phyloP scores from a whole-genome alignment of 2,113 vertebrate species.

The Aix galericulata region DNA sequence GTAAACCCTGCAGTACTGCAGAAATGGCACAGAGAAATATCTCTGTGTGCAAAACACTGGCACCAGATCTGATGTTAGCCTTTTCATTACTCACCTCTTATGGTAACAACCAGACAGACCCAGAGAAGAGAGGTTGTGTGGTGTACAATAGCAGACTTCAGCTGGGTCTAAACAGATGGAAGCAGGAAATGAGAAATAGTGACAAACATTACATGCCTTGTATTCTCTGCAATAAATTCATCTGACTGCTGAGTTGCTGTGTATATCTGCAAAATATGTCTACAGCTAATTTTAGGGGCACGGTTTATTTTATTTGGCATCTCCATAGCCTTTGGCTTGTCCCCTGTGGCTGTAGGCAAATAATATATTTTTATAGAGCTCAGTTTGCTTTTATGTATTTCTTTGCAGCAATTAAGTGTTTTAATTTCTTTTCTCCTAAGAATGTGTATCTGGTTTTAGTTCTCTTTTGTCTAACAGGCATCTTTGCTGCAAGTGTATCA shows the following conservation, averaged over 20 bases:
- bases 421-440: background rate
- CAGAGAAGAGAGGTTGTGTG: background rate
- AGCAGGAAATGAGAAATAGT: background rate
- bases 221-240: background rate
- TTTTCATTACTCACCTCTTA: background rate
- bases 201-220: background rate
- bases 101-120: background rate
- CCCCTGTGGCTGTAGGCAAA: background rate
- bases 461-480: background rate
- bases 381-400: conserved; percentile 6
- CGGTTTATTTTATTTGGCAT: background rate
- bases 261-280: background rate
- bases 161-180: background rate
- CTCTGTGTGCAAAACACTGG: background rate
- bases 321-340: background rate
- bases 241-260: background rate
- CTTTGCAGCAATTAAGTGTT: conserved; percentile 12
- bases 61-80: background rate
- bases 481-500: background rate
- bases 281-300: background rate
- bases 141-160: background rate
- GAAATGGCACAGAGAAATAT: background rate
- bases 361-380: background rate
- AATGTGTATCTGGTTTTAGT: background rate
- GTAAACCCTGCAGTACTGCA: background rate